Conservation (phyloP, 2,113 vertebrate genomes). For the Heterocephalus glaber region DNA sequence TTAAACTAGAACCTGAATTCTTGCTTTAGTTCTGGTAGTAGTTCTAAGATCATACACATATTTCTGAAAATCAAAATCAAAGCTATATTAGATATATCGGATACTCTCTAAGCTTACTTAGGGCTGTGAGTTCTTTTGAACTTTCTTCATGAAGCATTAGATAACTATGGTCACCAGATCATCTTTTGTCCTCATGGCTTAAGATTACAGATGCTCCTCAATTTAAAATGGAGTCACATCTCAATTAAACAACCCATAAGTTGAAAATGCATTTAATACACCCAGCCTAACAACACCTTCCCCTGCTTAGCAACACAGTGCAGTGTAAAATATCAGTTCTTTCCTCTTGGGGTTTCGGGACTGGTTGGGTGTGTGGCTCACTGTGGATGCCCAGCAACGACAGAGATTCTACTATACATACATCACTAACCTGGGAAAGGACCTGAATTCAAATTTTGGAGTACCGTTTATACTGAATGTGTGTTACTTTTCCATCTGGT, state of each 20-base stretch:
- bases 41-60: not conserved
- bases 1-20: not conserved
- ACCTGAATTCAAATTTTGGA: not conserved
- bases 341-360: not conserved
- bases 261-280: not conserved
- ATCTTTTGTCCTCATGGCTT: not conserved
- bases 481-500: not conserved
- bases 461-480: not conserved
- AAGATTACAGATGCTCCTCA: not conserved
- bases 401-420: not conserved
- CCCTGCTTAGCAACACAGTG: not conserved
- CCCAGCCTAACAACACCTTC: no score
- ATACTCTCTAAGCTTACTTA: not conserved
- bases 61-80: not conserved
- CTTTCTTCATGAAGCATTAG: not conserved
- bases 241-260: not conserved
- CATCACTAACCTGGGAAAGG: not conserved
- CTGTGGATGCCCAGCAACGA: not conserved
- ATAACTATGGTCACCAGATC: not conserved
- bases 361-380: not conserved
- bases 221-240: not conserved
- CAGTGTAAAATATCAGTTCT: not conserved
- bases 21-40: not conserved
- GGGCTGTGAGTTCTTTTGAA: not conserved
- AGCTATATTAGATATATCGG: not conserved